Evolutionary conservation across 2,797 vertebrate genomes (phyloP).

Genomic region (Oreortyx pictus): DNA sequence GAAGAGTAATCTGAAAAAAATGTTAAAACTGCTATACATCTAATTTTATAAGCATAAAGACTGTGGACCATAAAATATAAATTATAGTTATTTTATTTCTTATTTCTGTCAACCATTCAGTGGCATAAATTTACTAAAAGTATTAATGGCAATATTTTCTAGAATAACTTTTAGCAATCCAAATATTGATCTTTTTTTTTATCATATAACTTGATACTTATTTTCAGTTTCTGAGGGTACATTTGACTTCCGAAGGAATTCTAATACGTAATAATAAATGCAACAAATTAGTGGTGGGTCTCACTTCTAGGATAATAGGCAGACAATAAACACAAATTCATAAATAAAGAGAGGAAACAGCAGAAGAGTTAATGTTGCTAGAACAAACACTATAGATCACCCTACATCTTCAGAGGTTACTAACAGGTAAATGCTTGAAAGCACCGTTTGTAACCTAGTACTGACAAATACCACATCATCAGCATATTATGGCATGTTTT

Average conservation of each 20-base stretch:
- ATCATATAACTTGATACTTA: neutral
- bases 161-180: neutral
- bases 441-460: neutral
- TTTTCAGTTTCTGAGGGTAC: neutral
- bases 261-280: neutral
- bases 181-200: neutral
- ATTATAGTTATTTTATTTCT: neutral
- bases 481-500: neutral
- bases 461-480: neutral
- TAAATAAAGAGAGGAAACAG: neutral
- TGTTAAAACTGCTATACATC: neutral
- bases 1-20: neutral
- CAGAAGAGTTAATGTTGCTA: neutral
- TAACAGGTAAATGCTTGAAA: neutral
- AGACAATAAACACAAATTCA: neutral
- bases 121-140: neutral
- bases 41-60: neutral
- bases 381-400: neutral
- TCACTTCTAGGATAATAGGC: neutral
- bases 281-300: neutral
- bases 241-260: neutral
- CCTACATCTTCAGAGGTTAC: neutral
- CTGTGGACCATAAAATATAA: neutral
- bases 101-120: neutral
- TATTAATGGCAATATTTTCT: neutral